These are phyloP conservation scores for Ceratina japonica DNA, from an alignment of 1,140 invertebrate genomes.

Conservation along the genomic window DNA sequence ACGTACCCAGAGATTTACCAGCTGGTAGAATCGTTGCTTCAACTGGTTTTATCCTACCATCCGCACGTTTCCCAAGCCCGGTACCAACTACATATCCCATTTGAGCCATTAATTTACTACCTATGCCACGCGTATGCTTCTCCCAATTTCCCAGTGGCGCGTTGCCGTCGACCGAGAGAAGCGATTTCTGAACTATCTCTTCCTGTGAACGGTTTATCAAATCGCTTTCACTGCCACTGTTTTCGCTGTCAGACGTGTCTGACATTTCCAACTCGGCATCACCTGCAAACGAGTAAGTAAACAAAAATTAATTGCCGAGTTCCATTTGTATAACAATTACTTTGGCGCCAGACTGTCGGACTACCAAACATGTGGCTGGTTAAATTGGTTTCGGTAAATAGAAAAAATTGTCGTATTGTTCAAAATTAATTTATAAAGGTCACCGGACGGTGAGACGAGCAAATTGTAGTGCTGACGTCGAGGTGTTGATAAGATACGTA, in stretches of 20 bases:
- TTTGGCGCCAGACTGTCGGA: no score
- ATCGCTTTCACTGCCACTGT: conserved; percentile 67
- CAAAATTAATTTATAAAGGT: no score
- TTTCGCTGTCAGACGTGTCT: conserved; percentile 67
- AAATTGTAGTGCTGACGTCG: conserved; percentile 28
- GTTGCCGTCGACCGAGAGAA: conserved; percentile 78
- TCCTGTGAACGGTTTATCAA: conserved; percentile 71
- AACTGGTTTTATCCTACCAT: conserved; percentile 91
- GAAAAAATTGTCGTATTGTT: no score
- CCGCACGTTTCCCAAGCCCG: conserved; percentile 89
- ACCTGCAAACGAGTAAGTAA: conserved; percentile 48
- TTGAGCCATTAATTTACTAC: conserved; percentile 92
- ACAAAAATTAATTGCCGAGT: no score
- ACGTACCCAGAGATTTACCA: conserved; percentile 88
- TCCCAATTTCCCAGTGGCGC: conserved; percentile 90
- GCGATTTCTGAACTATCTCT: conserved; percentile 79
- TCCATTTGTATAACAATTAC: no score
- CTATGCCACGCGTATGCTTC: conserved; percentile 93
- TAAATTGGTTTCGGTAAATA: no score
- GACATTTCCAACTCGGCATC: conserved; percentile 78
- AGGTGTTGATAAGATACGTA: conserved; percentile 54
- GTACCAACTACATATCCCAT: conserved; percentile 94
- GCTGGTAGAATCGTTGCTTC: conserved; percentile 88
- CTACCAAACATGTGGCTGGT: no score
- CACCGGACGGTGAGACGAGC: conserved; percentile 3